Base-by-base conservation (phyloP, 2,797 vertebrate genomes). In the Liparis tanakae region DNA sequence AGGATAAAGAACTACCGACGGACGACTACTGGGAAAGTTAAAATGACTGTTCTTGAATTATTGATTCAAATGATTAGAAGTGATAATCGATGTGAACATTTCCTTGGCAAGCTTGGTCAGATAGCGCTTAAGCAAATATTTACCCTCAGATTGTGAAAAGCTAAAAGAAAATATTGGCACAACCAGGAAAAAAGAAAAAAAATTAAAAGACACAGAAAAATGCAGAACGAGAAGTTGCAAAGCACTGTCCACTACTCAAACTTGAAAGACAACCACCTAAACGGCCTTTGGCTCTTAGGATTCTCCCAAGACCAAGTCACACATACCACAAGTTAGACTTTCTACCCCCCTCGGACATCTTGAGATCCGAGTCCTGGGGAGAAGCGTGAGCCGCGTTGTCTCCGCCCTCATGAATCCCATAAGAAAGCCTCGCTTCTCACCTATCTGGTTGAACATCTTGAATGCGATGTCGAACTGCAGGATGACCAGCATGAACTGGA, bases 401-500 rank as follows among this genome's bases (percentile, higher is more conserved):
- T 12, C 3, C 30, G 13, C n/a, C 55, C 15, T 51, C 46, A 22
- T 22, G 3, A 58, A 75, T 34, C 15, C 13, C 10, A 58, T 2
- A 57, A 44, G 3, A 74, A 56, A 76, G 18, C 5, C 8, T 14
- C 12, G 87, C 88, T 64, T 72, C 93, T 97, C 89, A 99, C 98
- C 95, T 9, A 99, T 97, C 80, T 96, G 96, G 43, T 99, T 99
- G 92, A 95, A 74, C 84, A 96, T 87, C 91, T 96, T 98, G 85
- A 97, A 99, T 0, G 95, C 96, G 0, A 99, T 98, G 90, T 99
- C 97, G 77, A 99, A 94, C 81, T 99, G 96, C 83, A 99, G 91
- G 91, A 99, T 94, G 83, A 98, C 95, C 12, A 99, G 90, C 94
- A 99, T 97, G 80, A 99, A 99, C 87, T 99, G 98, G 93, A 99